Percentiles rank a stretch among this genome's conserved stretches.
phyloP scores from a whole-genome alignment of 2,113 vertebrate species.

The Sialia sialis region DNA sequence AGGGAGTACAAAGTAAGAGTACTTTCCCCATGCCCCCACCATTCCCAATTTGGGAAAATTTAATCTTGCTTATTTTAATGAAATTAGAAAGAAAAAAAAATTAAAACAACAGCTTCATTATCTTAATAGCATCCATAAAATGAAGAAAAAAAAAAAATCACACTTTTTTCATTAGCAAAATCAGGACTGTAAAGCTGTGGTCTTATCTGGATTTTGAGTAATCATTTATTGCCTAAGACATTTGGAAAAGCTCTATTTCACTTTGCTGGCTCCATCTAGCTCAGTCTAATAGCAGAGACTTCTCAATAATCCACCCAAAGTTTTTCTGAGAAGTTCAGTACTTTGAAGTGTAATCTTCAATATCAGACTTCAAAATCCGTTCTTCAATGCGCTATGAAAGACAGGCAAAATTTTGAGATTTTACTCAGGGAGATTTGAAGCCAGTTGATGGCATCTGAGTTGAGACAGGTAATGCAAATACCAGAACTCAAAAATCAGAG shows the following conservation, averaged over 20 bases:
- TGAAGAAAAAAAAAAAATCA: neutral
- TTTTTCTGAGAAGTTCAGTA: neutral
- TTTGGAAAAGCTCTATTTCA: neutral
- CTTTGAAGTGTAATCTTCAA: neutral
- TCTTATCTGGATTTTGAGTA: neutral
- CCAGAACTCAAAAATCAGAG: neutral
- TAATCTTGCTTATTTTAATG: neutral
- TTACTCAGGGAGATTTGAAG: neutral
- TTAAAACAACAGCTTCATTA: neutral
- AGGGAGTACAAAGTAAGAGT: neutral
- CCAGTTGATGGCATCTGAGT: neutral
- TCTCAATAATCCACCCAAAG: neutral
- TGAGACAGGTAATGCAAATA: neutral
- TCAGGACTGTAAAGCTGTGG: neutral
- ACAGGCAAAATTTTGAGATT: neutral
- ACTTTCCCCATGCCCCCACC: rapidly evolving
- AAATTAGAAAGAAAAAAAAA: neutral
- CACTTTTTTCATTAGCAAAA: neutral
- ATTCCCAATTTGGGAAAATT: neutral
- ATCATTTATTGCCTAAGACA: neutral
- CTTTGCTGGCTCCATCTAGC: neutral
- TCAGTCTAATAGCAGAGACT: neutral
- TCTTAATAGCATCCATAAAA: neutral
- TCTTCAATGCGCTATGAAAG: neutral
- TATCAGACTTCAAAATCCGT: neutral